phyloP scores from a whole-genome alignment of 1,140 invertebrate species.

The Drosophila nigromelanica region DNA sequence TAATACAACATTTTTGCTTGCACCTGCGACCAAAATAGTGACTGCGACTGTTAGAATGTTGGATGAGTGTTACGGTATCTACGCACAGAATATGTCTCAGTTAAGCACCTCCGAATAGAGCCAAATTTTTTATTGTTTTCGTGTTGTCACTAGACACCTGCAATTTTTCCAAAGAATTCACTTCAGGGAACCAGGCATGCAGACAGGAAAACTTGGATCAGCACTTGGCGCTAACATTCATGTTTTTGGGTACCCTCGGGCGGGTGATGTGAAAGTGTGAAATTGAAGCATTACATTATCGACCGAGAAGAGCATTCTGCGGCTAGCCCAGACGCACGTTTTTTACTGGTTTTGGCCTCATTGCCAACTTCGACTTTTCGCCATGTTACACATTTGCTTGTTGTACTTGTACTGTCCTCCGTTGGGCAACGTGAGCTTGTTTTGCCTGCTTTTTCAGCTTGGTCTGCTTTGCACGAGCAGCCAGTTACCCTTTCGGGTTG shows the following conservation, averaged over 20 bases:
- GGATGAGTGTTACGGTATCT: too few relatives aligned
- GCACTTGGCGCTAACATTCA: too few relatives aligned
- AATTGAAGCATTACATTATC: conserved; percentile 71
- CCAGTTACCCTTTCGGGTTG: conserved; percentile 6
- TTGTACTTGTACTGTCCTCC: conserved; percentile 56
- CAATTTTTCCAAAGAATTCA: too few relatives aligned
- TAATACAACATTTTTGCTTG: too few relatives aligned
- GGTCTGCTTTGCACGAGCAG: not conserved
- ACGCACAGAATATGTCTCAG: too few relatives aligned
- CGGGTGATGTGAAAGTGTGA: conserved; percentile 23
- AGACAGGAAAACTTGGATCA: too few relatives aligned
- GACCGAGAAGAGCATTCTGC: conserved; percentile 39
- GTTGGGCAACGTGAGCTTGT: conserved; percentile 15
- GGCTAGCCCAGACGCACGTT: conserved; percentile 33
- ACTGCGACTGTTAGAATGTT: too few relatives aligned
- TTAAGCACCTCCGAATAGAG: too few relatives aligned
- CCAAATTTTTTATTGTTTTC: too few relatives aligned
- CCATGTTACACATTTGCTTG: conserved; percentile 72
- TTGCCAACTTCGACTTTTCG: conserved; percentile 50
- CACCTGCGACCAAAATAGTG: too few relatives aligned
- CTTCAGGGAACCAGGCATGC: too few relatives aligned
- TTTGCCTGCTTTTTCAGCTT: conserved; percentile 21
- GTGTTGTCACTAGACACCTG: too few relatives aligned
- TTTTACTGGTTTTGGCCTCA: conserved; percentile 14
- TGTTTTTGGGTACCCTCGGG: not conserved